Percentiles rank a stretch among this genome's conserved stretches.
phyloP scores from a whole-genome alignment of 2,113 vertebrate species.

The Leptosomus discolor region DNA sequence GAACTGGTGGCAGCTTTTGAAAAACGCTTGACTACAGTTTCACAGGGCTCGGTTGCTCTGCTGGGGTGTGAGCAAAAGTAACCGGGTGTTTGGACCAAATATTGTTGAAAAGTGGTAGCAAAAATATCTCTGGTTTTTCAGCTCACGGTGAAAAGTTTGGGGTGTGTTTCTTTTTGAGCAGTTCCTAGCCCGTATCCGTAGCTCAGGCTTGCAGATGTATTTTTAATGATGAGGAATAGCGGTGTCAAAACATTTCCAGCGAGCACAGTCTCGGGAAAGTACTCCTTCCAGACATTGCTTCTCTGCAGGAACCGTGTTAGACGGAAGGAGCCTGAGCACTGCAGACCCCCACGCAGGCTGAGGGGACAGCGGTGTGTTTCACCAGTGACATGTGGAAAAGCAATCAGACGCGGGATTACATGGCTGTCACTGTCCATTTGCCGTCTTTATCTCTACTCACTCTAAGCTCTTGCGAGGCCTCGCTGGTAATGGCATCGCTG shows the following conservation, averaged over 20 bases:
- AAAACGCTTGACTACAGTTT: not conserved
- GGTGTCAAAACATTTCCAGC: slow-evolving; percentile 1
- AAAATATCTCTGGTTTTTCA: not conserved
- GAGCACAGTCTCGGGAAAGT: not conserved
- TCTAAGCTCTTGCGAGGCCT: slow-evolving; percentile 30
- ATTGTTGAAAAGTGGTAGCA: not conserved
- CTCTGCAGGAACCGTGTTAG: slow-evolving; percentile 46
- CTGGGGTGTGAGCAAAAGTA: not conserved
- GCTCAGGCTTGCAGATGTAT: not conserved
- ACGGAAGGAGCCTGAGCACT: not conserved
- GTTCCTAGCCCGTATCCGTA: not conserved
- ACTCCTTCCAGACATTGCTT: slow-evolving; percentile 22
- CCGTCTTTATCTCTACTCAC: slow-evolving; percentile 70
- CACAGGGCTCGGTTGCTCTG: not conserved
- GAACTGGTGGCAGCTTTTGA: not conserved
- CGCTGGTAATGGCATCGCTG: slow-evolving; percentile 22
- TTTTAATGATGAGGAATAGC: not conserved
- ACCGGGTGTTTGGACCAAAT: not conserved
- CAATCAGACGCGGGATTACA: slow-evolving; percentile 75
- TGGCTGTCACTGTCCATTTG: slow-evolving; percentile 70
- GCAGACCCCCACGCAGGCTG: slow-evolving; percentile 32
- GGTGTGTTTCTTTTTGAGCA: not conserved
- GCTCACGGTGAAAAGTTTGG: not conserved
- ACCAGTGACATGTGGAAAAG: slow-evolving; percentile 72
- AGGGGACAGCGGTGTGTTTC: slow-evolving; percentile 44